These are phyloP conservation scores for Orchesella cincta DNA, from an alignment of 1,140 invertebrate species.

Conservation along the genomic window DNA sequence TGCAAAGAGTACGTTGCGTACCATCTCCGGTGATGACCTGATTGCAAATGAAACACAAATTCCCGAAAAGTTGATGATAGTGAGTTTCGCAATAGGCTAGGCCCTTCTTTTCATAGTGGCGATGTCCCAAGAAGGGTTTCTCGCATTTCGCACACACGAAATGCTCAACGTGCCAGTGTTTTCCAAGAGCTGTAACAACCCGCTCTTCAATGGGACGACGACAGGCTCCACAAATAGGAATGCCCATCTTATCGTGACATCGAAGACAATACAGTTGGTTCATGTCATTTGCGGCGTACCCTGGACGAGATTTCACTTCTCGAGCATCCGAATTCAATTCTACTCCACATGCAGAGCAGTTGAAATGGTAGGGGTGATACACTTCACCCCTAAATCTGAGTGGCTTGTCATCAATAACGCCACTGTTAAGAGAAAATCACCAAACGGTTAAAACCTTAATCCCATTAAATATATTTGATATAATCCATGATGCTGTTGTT, in stretches of 20 bases:
- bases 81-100: constrained; percentile 99
- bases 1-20: constrained; percentile 59
- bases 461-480: no score
- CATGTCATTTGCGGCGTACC: constrained; percentile 87
- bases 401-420: constrained; percentile 94
- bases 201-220: constrained; percentile 93
- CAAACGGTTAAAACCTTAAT: no score
- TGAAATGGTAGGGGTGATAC: constrained; percentile 99
- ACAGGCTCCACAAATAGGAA: constrained; percentile 95
- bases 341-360: constrained; percentile 85
- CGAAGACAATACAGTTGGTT: constrained; percentile 95
- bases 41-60: constrained; percentile 97
- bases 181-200: constrained; percentile 95
- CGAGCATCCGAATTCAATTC: constrained; percentile 87
- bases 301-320: constrained; percentile 87
- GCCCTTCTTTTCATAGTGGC: constrained; percentile 98
- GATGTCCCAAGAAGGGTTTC: constrained; percentile 97
- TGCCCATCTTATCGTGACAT: constrained; percentile 96
- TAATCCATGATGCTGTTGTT: background rate
- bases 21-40: constrained; percentile 97
- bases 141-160: constrained; percentile 95
- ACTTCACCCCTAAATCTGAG: constrained; percentile 94
- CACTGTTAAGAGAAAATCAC: constrained; percentile 62
- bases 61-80: constrained; percentile 98
- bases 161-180: constrained; percentile 97